Conservation (phyloP, 2,888 invertebrate genomes). For the Tenthredo scrophulariae region DNA sequence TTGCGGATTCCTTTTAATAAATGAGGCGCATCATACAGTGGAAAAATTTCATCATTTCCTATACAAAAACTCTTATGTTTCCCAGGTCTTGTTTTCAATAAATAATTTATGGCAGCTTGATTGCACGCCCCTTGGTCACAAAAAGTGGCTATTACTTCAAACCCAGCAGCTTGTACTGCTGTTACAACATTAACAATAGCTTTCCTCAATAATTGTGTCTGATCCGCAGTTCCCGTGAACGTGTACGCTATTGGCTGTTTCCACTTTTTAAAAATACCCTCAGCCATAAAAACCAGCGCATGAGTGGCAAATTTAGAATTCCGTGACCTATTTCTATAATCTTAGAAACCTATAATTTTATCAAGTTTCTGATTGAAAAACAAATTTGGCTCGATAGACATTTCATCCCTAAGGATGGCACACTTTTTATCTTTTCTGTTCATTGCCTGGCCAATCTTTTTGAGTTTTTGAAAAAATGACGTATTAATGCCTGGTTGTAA, state of each 20-base stretch:
- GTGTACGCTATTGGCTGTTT: conserved; percentile 61
- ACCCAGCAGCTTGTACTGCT: conserved; percentile 56
- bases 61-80: background rate
- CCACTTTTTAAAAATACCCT: conserved; percentile 59
- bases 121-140: conserved; percentile 62
- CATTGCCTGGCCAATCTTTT: conserved; percentile 47
- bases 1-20: conserved; percentile 59
- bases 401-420: conserved; percentile 59
- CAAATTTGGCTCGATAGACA: conserved; percentile 57
- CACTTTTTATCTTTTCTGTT: conserved; percentile 53
- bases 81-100: background rate
- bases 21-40: conserved; percentile 49
- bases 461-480: conserved; percentile 56
- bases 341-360: conserved; percentile 53
- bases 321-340: conserved; percentile 49
- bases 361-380: conserved; percentile 53
- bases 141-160: conserved; percentile 59
- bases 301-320: conserved; percentile 52
- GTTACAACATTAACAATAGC: conserved; percentile 56
- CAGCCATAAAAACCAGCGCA: conserved; percentile 61
- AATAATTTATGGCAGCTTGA: conserved; percentile 27
- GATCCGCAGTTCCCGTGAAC: conserved; percentile 57
- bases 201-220: conserved; percentile 53
- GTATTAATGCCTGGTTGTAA: conserved; percentile 57
- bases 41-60: conserved; percentile 16